Base-by-base conservation (phyloP, 2,797 vertebrate species). In the Malacoctenus gilli region DNA sequence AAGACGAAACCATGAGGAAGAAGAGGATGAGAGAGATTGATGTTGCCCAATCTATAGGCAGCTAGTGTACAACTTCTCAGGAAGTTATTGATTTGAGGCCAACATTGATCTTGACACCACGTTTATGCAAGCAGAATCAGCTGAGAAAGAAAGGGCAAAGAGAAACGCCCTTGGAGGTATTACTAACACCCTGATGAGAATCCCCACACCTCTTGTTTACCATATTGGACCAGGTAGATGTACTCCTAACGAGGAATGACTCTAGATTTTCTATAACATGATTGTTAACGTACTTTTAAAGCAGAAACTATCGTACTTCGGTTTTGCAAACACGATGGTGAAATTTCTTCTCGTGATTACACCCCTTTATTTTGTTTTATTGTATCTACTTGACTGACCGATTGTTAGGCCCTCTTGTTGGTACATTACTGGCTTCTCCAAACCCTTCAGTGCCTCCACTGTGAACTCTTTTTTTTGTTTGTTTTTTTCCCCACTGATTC, bases 1-100 rank as follows among this genome's bases (percentile, higher is more conserved):
- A 50, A 44, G 66, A 60, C 49, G 53, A 44, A 68, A 60, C 48
- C 47, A 58, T 30, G n/a, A 67, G 48, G 51, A 69, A 16, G 44
- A 59, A 11, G 30, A 31, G 32, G 48, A 68, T 58, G 51, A 67
- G 42, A 69, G 48, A 42, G 72, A 84, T 80, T 83, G 69, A 85
- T 86, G 70, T n/a, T 46, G 48, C 54, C 55, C 47, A 64, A 76
- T 88, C 75, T 63, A 59, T 80, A 79, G 59, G 66, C 37, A 20
- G 42, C 68, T 21, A 48, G 71, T 59, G 60, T 70, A 44, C 62
- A 64, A 46, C 59, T 74, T 84, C 75, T 59, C 78, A 74, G 68
- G 80, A 82, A 68, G 44, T 38, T 82, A 89, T 89, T 59, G 85
- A 88, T 84, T 70, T 32, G 46, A 75, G 71, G 54, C 48, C 31